Evolutionary conservation across 2,113 vertebrate species (phyloP), one percentile per base, ranked within the genome.

Genomic region (Hippocampus mohnikei): DNA sequence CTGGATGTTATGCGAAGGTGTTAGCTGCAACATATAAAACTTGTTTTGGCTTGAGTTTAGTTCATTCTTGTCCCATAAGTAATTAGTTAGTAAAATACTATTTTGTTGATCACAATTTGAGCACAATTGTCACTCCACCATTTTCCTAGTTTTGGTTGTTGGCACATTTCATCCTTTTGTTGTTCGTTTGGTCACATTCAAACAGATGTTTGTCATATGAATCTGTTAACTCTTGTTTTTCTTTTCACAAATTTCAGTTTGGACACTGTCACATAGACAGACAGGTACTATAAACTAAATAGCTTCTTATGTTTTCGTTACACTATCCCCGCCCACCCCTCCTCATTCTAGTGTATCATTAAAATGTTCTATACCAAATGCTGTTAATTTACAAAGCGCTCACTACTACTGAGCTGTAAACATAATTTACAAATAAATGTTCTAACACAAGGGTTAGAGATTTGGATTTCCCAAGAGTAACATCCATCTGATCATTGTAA

Each of bases 231-330:
- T 10, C 77, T 91, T 86, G 78, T 86, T 92, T 92, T 92, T 88
- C 81, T 81, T 86, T 87, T 86, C 44, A 79, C 71, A 86, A 62
- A 90, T 94, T 91, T 93, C 77, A 78, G 84, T 91, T 87, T 92
- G 90, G 88, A 87, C 87, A 88, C 83, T 93, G 78, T 93, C 92
- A 89, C 91, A 91, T 91, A 92, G 83, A 78, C 78, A 93, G 91
- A 94, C 92, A 89, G 90, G 88, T 84, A 89, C 81, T 86, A 71
- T 79, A 67, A 70, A 55, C 80, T 78, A 60, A 60, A 60, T 29
- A 60, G 27, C 27, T 68, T 68, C 20, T 65, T 77, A n/a, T 85
- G 78, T 84, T 85, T 83, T 69, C 73, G 60, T 66, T 33, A 29
- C 71, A 64, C 67, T 46, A 37, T n/a, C 52, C 6, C 37, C 48